Base-by-base conservation (phyloP, 2,113 vertebrate genomes). In the Cyprinodon brontotheroides region DNA sequence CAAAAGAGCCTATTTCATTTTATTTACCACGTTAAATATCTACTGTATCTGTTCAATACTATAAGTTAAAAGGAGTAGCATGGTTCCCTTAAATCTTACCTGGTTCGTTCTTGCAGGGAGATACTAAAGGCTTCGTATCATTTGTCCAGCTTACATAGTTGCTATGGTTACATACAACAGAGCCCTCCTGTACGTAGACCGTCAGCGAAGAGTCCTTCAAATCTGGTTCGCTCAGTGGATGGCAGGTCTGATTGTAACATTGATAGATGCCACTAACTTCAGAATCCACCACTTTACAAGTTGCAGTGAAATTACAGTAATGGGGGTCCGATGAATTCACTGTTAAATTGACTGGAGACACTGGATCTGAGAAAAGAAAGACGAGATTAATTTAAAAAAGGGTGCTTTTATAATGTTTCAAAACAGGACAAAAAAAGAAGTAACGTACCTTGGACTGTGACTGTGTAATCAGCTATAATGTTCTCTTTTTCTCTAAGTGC, bases 91-190 rank as follows among this genome's bases (percentile, higher is more conserved):
- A 20, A 64, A 36, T 37, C 4, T 50, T 53, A 53, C 76, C 64
- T 62, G 4, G 0, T 65, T 0, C 4, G 13, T 11, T 0, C 57
- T n/a, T 2, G 40, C 76, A 78, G n/a, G 11, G 3, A 37, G 15
- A 11, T 22, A 14, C 3, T 15, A 72, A 11, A 12, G n/a, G 1
- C 6, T 11, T 41, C 3, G 3, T 48, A 1, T 37, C 0, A 0
- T 47, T 0, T 37, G 22, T 0, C 77, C 53, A 39, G 77, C 71
- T 83, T 38, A 89, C 72, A 1, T 70, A 0, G 75, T 89, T 89
- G 60, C 83, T 86, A 11, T 89, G 81, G 66, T 80, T 75, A 79
- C 88, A 89, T 40, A 70, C 59, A 59, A 86, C 62, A 11, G 15
- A 2, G 11, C 43, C 0, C 38, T 17, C 11, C 14, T 36, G 0